Evolutionary conservation across 2,113 vertebrate genomes (phyloP), one percentile per base, ranked within the genome.

Genomic region (Bujurquina vittata): DNA sequence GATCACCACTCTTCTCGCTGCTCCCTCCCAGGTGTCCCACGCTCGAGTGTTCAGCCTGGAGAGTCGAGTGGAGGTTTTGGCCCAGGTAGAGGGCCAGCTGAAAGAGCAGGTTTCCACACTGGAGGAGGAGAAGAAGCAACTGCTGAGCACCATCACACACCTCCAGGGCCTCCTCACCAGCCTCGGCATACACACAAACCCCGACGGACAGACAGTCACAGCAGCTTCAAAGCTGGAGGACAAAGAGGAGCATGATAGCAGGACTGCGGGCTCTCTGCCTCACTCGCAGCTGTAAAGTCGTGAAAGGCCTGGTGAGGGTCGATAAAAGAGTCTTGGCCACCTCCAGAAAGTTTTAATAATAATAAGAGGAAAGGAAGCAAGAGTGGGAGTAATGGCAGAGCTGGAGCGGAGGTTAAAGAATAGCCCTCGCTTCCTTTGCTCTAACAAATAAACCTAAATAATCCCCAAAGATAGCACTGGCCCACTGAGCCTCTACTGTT

Each of bases 21-120:
- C 31, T 60, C 26, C 69, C 46, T 2, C 22, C 77, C 77, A 99
- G 98, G 94, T 96, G 90, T 97, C 98, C 20, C 97, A 98, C 1
- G 95, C 96, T 29, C 97, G 95, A 74, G 97, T 98, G 84, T 96
- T 95, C 83, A 96, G 93, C 85, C 95, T 99, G 14, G 96, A 99
- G 92, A 93, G 95, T 18, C 96, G 93, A 0, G 88, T 98, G 15
- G 96, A 98, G 84, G 92, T 88, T 58, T 90, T 99, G 59, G 83
- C 95, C 80, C 91, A 88, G 89, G 97, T 89, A 0, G 97, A 99
- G 88, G 81, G 88, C 61, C 95, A 87, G 78, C 87, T 99, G 91
- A 97, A 94, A 85, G 95, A 96, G 85, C 95, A 96, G 1, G 89
- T 96, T 20, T 91, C 90, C 3, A 77, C 91, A 0, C 92, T 99